Evolutionary conservation across 92 coral and sea anemone species (phyloP).

Genomic region (Bergia puertoricense): DNA sequence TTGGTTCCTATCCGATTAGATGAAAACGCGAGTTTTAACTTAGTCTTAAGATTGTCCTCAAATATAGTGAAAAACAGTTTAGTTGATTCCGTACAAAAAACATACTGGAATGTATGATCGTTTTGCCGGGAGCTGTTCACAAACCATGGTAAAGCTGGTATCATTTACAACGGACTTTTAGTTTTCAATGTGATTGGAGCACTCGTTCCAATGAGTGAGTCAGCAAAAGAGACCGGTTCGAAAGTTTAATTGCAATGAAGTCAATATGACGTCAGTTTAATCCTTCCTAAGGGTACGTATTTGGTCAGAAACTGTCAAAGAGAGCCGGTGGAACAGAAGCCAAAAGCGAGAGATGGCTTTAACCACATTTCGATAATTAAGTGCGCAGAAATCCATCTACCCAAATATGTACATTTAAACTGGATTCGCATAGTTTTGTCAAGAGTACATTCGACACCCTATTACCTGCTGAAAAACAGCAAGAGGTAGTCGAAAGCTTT

Average conservation of each 20-base stretch:
- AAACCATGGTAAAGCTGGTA: neutral
- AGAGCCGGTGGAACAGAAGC: neutral
- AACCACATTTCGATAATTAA: neutral
- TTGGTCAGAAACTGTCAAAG: neutral
- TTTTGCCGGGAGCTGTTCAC: neutral
- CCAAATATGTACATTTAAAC: neutral
- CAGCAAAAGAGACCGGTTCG: neutral
- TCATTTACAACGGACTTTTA: neutral
- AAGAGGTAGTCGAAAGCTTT: constrained; percentile 4
- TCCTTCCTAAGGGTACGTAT: neutral
- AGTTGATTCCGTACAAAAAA: too few relatives aligned
- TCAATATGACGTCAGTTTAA: constrained; percentile 2
- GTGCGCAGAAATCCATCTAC: neutral
- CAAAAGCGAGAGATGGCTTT: constrained; percentile 5
- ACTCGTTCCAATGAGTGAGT: neutral
- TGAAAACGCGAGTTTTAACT: too few relatives aligned
- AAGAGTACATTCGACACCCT: too few relatives aligned
- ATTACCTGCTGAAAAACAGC: neutral
- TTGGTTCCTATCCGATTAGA: neutral
- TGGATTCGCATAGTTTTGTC: neutral
- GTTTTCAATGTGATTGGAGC: neutral
- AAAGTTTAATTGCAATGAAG: neutral
- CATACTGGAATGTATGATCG: neutral
- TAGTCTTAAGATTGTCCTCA: neutral
- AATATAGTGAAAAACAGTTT: too few relatives aligned